These are phyloP conservation scores for Okamejei kenojei DNA, from an alignment of 2,797 vertebrate genomes.

Conservation along the genomic window DNA sequence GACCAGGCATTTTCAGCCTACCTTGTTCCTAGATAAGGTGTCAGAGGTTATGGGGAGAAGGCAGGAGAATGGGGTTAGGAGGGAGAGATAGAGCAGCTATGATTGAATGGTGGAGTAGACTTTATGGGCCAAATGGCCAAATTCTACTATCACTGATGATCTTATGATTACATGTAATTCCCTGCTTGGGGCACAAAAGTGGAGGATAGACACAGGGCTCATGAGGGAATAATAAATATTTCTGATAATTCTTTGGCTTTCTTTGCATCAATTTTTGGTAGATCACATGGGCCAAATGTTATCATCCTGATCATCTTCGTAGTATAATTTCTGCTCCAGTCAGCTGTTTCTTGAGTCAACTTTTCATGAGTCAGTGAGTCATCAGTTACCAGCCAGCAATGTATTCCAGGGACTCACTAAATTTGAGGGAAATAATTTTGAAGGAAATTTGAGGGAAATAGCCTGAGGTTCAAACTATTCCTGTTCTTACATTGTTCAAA, in stretches of 20 bases:
- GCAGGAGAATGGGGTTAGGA: no score
- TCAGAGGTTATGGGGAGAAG: no score
- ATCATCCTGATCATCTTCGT: not conserved
- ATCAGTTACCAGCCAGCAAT: not conserved
- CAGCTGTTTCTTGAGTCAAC: not conserved
- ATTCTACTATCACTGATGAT: no score
- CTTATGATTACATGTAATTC: not conserved
- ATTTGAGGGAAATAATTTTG: not conserved
- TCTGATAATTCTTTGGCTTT: not conserved
- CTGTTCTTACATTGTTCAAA: not conserved
- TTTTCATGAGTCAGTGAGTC: not conserved
- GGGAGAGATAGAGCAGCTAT: no score
- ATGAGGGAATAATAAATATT: not conserved
- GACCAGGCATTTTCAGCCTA: not conserved
- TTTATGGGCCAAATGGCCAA: no score
- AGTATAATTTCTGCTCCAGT: not conserved
- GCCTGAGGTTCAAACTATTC: not conserved
- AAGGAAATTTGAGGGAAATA: not conserved
- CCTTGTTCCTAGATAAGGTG: no score
- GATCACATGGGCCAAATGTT: not conserved
- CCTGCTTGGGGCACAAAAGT: not conserved
- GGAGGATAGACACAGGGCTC: not conserved
- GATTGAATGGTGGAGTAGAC: no score
- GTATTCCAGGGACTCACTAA: not conserved
- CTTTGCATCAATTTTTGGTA: not conserved